A percentile compares a stretch with the other conserved stretches of the same genome.
These are phyloP conservation scores for Helleia helle DNA, from an alignment of 2,888 invertebrate species.

Conservation along the genomic window DNA sequence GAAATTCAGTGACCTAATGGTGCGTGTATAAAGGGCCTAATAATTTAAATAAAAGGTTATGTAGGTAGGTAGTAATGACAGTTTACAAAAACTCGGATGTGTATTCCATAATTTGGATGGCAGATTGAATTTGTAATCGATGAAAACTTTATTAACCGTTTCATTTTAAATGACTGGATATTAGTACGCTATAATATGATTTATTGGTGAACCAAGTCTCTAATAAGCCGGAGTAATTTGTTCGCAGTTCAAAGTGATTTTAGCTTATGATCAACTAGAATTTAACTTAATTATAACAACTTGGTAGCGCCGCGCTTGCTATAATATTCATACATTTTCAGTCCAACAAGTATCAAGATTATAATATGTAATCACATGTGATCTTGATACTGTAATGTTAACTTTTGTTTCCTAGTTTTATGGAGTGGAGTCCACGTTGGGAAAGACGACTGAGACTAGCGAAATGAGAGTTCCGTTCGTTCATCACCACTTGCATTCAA, in stretches of 20 bases:
- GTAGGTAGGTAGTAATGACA: too few relatives aligned
- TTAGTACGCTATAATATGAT: neutral
- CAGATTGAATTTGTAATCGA: neutral
- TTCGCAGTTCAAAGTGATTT: neutral
- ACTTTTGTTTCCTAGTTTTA: too few relatives aligned
- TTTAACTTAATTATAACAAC: slow-evolving; percentile 2
- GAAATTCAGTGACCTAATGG: too few relatives aligned
- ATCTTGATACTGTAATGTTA: too few relatives aligned
- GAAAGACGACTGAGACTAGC: too few relatives aligned
- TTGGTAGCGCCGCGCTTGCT: neutral
- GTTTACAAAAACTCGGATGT: too few relatives aligned
- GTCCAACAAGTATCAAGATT: neutral
- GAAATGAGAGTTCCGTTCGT: too few relatives aligned
- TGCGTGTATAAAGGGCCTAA: too few relatives aligned
- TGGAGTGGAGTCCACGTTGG: too few relatives aligned
- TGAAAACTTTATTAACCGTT: neutral
- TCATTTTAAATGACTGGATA: neutral
- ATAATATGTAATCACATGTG: slow-evolving; percentile 2
- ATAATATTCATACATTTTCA: neutral
- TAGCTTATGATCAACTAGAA: slow-evolving; percentile 4
- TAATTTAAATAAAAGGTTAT: too few relatives aligned
- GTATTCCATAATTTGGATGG: neutral
- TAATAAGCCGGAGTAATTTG: neutral
- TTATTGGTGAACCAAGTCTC: neutral
- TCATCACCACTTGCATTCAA: too few relatives aligned